Percentiles rank a stretch among this genome's conserved stretches.
These are phyloP conservation scores for Pentamera pediparva DNA, from an alignment of 53 echinoderm and acorn worm species.

Conservation along the genomic window DNA sequence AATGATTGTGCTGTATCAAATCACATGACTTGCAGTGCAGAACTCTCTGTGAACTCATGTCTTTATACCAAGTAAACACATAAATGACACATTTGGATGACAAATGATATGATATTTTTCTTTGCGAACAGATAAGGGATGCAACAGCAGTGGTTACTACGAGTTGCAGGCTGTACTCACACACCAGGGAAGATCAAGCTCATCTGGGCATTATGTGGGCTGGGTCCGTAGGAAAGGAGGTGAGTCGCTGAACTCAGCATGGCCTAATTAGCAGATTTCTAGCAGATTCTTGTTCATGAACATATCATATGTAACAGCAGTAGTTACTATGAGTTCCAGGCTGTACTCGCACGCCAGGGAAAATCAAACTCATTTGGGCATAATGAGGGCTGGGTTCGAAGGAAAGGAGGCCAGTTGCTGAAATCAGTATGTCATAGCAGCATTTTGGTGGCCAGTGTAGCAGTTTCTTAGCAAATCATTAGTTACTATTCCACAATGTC, in stretches of 20 bases:
- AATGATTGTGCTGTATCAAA: too few species aligned
- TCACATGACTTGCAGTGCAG: too few species aligned
- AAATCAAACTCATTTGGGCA: slow-evolving; percentile 9
- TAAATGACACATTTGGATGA: neutral
- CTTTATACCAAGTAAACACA: neutral
- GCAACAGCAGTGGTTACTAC: slow-evolving; percentile 95
- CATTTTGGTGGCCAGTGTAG: too few species aligned
- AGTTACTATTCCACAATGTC: too few species aligned
- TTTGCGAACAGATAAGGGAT: slow-evolving; percentile 68
- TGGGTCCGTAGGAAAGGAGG: slow-evolving; percentile 88
- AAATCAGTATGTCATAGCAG: too few species aligned
- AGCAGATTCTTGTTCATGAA: neutral
- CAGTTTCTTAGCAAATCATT: too few species aligned
- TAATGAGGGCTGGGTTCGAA: slow-evolving; percentile 80
- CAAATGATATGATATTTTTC: neutral
- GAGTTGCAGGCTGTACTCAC: slow-evolving; percentile 90
- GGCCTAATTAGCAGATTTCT: too few species aligned
- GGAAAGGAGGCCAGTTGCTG: slow-evolving; percentile 59
- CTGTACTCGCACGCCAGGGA: slow-evolving; percentile 83
- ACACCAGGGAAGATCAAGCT: slow-evolving; percentile 96
- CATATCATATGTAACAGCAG: slow-evolving; percentile 85
- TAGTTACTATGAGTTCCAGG: slow-evolving; percentile 90
- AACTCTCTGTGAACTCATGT: too few species aligned
- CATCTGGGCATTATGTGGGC: slow-evolving; percentile 90
- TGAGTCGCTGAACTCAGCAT: slow-evolving; percentile 23